Conservation (phyloP, 2,797 vertebrate species). For the Glossophaga mutica region DNA sequence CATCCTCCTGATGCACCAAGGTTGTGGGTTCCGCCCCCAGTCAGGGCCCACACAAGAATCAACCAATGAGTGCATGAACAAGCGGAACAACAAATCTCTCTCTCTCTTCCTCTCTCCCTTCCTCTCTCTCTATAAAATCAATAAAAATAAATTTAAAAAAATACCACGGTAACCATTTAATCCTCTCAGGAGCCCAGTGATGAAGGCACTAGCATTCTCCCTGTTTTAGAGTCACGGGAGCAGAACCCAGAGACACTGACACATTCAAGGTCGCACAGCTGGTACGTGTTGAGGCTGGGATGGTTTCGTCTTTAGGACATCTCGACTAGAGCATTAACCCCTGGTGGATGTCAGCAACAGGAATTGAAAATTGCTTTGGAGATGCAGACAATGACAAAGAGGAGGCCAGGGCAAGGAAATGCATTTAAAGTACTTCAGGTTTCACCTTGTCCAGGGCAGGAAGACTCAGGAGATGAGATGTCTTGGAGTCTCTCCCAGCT, state of each 20-base stretch:
- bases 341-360: neutral
- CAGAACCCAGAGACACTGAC: neutral
- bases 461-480: neutral
- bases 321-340: neutral
- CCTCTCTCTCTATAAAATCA: neutral
- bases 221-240: neutral
- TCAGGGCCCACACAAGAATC: neutral
- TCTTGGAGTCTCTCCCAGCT: neutral
- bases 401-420: neutral
- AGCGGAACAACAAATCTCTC: neutral
- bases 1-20: neutral
- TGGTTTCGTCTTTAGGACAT: neutral
- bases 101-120: no score
- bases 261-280: neutral
- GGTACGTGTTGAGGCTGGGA: neutral
- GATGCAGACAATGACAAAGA: neutral
- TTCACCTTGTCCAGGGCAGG: neutral
- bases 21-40: neutral
- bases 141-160: neutral
- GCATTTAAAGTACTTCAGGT: neutral
- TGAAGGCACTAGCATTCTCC: neutral
- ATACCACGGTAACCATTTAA: neutral
- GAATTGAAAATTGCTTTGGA: neutral
- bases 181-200: neutral
- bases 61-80: neutral